Evolutionary conservation across 2,888 invertebrate species (phyloP).

Genomic region (Apoderus coryli): DNA sequence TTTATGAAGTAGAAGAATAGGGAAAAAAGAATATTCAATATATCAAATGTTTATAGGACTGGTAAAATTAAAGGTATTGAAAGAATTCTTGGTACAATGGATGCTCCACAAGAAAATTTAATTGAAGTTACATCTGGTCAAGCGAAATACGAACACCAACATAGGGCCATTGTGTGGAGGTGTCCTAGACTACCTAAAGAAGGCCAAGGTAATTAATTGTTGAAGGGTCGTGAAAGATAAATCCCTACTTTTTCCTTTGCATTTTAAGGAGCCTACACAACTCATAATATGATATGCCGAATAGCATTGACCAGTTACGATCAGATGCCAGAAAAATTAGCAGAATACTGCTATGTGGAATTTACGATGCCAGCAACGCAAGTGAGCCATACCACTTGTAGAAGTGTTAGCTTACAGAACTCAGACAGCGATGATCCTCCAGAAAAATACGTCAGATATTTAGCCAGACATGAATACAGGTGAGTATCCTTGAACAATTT

Average conservation of each 20-base stretch:
- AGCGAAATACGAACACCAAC: slow-evolving; percentile 98
- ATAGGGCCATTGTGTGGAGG: slow-evolving; percentile 94
- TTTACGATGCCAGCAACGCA: slow-evolving; percentile 98
- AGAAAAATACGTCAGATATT: slow-evolving; percentile 94
- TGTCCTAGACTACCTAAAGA: slow-evolving; percentile 95
- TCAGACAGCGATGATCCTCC: slow-evolving; percentile 82
- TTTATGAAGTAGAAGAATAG: too few relatives aligned
- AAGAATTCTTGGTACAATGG: slow-evolving; percentile 80
- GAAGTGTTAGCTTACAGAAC: slow-evolving; percentile 82
- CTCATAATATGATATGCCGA: slow-evolving; percentile 86
- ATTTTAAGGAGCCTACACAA: slow-evolving; percentile 84
- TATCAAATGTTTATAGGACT: slow-evolving; percentile 50
- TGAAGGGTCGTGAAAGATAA: too few relatives aligned
- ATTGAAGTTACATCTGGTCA: slow-evolving; percentile 94
- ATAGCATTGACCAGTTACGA: slow-evolving; percentile 95
- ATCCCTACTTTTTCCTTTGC: not conserved
- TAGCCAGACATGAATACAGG: slow-evolving; percentile 92
- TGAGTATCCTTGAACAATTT: slow-evolving; percentile 30
- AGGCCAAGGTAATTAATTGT: slow-evolving; percentile 99
- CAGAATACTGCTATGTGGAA: slow-evolving; percentile 80
- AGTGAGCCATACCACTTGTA: slow-evolving; percentile 85
- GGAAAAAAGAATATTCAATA: too few relatives aligned
- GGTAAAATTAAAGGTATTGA: slow-evolving; percentile 90
- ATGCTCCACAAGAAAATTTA: slow-evolving; percentile 76
- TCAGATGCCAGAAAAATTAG: slow-evolving; percentile 86